phyloP scores from a whole-genome alignment of 2,113 vertebrate genomes.

The Mellivora capensis region DNA sequence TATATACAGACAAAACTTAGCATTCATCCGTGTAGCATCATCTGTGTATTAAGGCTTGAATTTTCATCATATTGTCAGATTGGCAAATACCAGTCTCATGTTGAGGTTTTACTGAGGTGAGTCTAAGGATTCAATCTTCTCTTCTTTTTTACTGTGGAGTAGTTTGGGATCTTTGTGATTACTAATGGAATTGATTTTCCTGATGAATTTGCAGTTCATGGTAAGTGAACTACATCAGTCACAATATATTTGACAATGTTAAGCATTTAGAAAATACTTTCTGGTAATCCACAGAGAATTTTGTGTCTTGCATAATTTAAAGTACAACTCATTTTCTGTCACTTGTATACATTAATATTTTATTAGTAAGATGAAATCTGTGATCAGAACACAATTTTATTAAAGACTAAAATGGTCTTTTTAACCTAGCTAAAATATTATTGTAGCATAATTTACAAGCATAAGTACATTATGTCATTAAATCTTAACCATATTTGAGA shows the following conservation, averaged over 20 bases:
- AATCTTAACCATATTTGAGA: slow-evolving; percentile 34
- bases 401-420: slow-evolving; percentile 46
- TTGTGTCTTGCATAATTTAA: slow-evolving; percentile 35
- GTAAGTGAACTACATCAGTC: slow-evolving; percentile 7
- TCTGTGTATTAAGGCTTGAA: slow-evolving; percentile 32
- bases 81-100: background rate
- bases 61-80: slow-evolving; percentile 42
- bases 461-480: slow-evolving; percentile 44
- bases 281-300: background rate
- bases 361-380: slow-evolving; percentile 51
- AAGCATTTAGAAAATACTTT: slow-evolving; percentile 43
- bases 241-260: background rate
- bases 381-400: slow-evolving; percentile 33
- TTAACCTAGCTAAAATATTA: slow-evolving; percentile 29
- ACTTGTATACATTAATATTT: slow-evolving; percentile 47
- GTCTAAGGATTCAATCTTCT: background rate
- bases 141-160: slow-evolving; percentile 3
- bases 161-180: slow-evolving; percentile 33
- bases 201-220: slow-evolving; percentile 18
- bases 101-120: slow-evolving; percentile 23
- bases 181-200: background rate
- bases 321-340: slow-evolving; percentile 32
- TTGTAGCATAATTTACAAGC: slow-evolving; percentile 21
- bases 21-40: background rate
- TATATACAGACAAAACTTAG: background rate